phyloP scores from a whole-genome alignment of 2,797 vertebrate genomes.

The Rachycentron canadum region DNA sequence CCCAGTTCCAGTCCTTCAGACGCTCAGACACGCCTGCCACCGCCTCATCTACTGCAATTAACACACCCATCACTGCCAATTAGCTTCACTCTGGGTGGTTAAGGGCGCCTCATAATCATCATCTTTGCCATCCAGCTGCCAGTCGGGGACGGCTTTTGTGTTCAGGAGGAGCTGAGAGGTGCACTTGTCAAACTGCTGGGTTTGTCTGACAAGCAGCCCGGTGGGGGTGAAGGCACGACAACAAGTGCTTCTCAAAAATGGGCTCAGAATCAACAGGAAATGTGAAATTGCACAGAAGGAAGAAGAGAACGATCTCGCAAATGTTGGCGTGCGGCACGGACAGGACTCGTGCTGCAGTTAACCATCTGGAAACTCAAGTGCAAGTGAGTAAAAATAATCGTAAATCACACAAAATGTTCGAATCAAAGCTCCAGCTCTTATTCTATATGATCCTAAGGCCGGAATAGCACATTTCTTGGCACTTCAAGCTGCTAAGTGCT shows the following conservation, averaged over 20 bases:
- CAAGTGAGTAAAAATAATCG: constrained; percentile 16
- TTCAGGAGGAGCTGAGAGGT: constrained; percentile 60
- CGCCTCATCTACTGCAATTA: constrained; percentile 81
- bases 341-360: constrained; percentile 18
- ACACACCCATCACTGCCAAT: constrained; percentile 83
- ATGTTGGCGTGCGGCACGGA: constrained; percentile 15
- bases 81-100: constrained; percentile 79
- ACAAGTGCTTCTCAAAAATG: constrained; percentile 32
- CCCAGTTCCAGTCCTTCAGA: constrained; percentile 53
- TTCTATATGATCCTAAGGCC: neutral
- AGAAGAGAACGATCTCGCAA: constrained; percentile 3
- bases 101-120: constrained; percentile 78
- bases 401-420: constrained; percentile 17
- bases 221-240: constrained; percentile 21
- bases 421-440: constrained; percentile 26
- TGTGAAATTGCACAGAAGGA: constrained; percentile 28
- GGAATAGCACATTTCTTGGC: neutral
- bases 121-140: constrained; percentile 66
- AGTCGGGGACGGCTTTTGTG: constrained; percentile 58
- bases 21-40: constrained; percentile 63
- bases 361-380: constrained; percentile 55
- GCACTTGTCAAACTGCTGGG: constrained; percentile 61
- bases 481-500: neutral
- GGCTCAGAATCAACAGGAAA: constrained; percentile 53
- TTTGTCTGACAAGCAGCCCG: constrained; percentile 46